Evolutionary conservation across 2,888 invertebrate genomes (phyloP).

Genomic region (Cremastobaeus sp.): DNA sequence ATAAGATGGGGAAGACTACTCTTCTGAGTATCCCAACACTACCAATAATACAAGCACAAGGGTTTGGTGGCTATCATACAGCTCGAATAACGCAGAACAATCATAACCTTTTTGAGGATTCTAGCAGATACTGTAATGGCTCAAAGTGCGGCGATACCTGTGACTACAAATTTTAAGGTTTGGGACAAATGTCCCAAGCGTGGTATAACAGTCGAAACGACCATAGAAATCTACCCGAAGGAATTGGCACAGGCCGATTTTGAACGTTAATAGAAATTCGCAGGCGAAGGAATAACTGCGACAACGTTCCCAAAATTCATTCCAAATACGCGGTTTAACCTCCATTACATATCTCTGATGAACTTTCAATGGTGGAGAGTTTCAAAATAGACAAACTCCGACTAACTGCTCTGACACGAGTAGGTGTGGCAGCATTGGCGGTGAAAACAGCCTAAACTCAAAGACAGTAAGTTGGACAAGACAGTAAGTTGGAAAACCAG

Average conservation of each 20-base stretch:
- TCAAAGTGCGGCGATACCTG: too few species aligned
- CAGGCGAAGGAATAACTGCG: not conserved
- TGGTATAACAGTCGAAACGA: too few species aligned
- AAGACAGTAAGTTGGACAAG: too few species aligned
- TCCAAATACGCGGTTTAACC: not conserved
- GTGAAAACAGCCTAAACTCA: not conserved
- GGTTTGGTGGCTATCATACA: not conserved
- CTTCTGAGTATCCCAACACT: not conserved
- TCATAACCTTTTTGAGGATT: too few species aligned
- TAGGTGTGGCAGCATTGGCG: not conserved
- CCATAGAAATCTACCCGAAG: too few species aligned
- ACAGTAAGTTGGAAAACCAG: not conserved
- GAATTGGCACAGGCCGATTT: too few species aligned
- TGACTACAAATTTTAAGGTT: too few species aligned
- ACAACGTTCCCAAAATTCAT: constrained; percentile 3
- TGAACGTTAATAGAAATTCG: too few species aligned
- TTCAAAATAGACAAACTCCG: not conserved
- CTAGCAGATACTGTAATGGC: not conserved
- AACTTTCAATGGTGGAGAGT: not conserved
- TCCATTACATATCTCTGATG: not conserved
- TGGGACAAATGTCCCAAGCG: too few species aligned
- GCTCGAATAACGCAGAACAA: too few species aligned
- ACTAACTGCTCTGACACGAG: not conserved
- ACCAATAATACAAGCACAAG: not conserved
- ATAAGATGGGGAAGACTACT: not conserved